Base-by-base conservation (phyloP, 2,797 vertebrate species). In the Chlorospingus semifuscus region DNA sequence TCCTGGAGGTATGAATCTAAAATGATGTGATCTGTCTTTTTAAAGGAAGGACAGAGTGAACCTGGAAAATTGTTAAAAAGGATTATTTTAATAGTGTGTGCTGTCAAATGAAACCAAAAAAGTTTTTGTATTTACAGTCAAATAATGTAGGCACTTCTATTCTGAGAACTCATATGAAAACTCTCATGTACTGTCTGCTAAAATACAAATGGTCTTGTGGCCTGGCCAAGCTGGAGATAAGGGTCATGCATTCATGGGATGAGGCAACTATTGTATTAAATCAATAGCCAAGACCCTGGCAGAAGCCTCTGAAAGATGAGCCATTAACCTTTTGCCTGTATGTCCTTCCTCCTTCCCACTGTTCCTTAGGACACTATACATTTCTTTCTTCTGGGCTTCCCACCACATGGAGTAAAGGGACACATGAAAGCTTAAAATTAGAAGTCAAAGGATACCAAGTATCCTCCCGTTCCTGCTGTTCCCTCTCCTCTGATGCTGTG, bases 101-200 rank as follows among this genome's bases (percentile, higher is more conserved):
- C 55, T 71, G 59, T 83, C 39, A 72, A 17, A 4, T 66, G 42
- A 74, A 85, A 61, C 15, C 9, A 42, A 27, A 61, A 61, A 36
- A 44, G 13, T 15, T 87, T 57, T 84, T 75, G 8, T 65, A 50
- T 70, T 87, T 61, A 20, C 24, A 70, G 36, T 76, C 22, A 52
- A 55, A 42, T 57, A 36, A 76, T 82, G 9, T 21, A 84, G n/a
- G 39, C 17, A 32, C 15, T 49, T 89, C 23, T 60, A 1, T 75
- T 87, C 75, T 80, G 34, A 39, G 59, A 56, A 22, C 9, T 81
- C 22, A 22, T 42, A 26, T 3, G 32, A 66, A 59, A 74, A 26
- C 36, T 64, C 8, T 24, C 64, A 24, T 0, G 3, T 76, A 15
- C 32, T 53, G 9, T 14, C 2, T 50, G 39, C 15, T 2, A 3